These are phyloP conservation scores for Seriola quinqueradiata DNA, from an alignment of 2,113 vertebrate genomes.

Conservation along the genomic window DNA sequence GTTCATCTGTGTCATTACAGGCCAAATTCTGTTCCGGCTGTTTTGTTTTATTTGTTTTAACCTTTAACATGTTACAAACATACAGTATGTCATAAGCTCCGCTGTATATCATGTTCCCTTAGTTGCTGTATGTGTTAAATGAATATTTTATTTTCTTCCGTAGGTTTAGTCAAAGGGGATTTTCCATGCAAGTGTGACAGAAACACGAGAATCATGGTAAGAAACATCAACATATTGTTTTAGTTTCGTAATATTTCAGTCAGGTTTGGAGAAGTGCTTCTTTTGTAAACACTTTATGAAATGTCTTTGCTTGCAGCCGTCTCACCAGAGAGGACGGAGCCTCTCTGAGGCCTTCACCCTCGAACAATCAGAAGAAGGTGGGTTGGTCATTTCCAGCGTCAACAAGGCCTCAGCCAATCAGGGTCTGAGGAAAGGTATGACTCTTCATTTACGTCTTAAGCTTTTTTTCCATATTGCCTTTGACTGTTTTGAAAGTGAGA, in stretches of 20 bases:
- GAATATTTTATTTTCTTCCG: constrained; percentile 8
- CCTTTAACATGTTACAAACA: background rate
- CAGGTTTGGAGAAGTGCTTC: background rate
- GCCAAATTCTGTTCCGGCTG: background rate
- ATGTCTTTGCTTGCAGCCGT: constrained; percentile 54
- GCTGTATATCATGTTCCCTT: background rate
- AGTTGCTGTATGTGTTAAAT: background rate
- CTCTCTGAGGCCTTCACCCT: constrained; percentile 78
- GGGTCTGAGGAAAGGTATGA: constrained; percentile 75
- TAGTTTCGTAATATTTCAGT: background rate
- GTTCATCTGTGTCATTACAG: background rate
- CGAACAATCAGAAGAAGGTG: constrained; percentile 70
- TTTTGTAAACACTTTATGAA: background rate
- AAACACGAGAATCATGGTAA: constrained; percentile 62
- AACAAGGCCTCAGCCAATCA: constrained; percentile 28
- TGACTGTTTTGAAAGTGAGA: no score
- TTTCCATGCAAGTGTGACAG: constrained; percentile 20
- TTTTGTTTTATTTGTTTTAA: background rate
- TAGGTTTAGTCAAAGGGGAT: constrained; percentile 37
- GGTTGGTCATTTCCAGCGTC: constrained; percentile 68
- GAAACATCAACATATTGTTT: background rate
- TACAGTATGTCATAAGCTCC: no score
- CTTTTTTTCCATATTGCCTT: background rate
- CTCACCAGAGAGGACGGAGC: constrained; percentile 73
- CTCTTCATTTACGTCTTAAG: background rate